These are phyloP conservation scores for Gari tellinella DNA, from an alignment of 2,888 invertebrate species.

Conservation along the genomic window DNA sequence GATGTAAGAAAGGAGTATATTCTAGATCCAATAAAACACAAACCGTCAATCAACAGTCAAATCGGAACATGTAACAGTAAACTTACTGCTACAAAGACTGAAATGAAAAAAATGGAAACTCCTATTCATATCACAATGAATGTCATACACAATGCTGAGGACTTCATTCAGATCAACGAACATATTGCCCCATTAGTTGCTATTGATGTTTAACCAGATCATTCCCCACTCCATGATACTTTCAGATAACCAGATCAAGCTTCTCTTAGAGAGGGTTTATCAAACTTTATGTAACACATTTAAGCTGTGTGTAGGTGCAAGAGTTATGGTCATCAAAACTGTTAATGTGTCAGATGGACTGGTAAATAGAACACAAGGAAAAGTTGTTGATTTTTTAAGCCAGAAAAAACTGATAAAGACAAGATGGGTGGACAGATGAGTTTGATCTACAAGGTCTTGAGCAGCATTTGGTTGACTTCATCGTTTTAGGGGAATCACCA, in stretches of 20 bases:
- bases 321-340: constrained; percentile 46
- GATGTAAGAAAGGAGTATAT: too few relatives aligned
- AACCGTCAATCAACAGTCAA: too few relatives aligned
- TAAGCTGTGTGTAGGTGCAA: constrained; percentile 33
- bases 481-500: too few relatives aligned
- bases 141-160: constrained; percentile 19
- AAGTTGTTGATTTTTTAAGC: constrained; percentile 7
- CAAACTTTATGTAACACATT: constrained; percentile 16
- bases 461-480: too few relatives aligned
- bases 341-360: constrained; percentile 49
- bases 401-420: too few relatives aligned
- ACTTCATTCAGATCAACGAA: constrained; percentile 2
- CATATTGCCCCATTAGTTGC: constrained; percentile 13
- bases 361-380: constrained; percentile 41
- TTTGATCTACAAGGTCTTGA: too few relatives aligned
- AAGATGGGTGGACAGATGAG: too few relatives aligned
- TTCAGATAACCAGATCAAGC: constrained; percentile 11
- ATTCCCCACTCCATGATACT: constrained; percentile 3
- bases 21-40: too few relatives aligned
- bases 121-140: too few relatives aligned
- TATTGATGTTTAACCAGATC: constrained; percentile 7
- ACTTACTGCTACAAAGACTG: too few relatives aligned
- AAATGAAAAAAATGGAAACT: too few relatives aligned
- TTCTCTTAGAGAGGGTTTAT: constrained; percentile 11
- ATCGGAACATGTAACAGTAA: too few relatives aligned